Base-by-base conservation (phyloP, 2,888 invertebrate genomes). In the Rhamphomyia laevipes region DNA sequence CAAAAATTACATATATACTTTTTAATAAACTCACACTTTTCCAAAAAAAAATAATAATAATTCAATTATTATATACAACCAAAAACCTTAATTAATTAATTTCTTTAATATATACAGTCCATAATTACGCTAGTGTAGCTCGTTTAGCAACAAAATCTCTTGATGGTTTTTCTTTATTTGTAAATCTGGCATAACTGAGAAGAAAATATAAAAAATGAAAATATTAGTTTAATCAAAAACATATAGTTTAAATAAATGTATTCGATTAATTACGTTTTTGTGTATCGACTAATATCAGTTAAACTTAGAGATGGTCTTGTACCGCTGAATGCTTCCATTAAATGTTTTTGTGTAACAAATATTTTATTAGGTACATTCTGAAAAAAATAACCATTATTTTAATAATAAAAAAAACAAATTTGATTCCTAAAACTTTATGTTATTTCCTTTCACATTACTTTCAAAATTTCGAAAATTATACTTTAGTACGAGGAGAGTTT, bases 301-400 rank as follows among this genome's bases (percentile, higher is more conserved):
- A 63, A 64, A 6, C 82, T 81, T 4, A 93, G 75, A 2, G 91
- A 90, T 0, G 92, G 90, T 50, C 81, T 79, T 30, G 88, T 88
- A 52, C 80, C 80, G 47, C 67, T 67, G 45, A 86, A 68, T 1
- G 88, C 84, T 48, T 75, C 74, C 52, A 77, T 64, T 45, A 92
- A 70, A 67, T 87, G 82, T 47, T 74, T 72, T 57, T 78, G 77
- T 43, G 71, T 74, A 30, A 84, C 58, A 46, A 58, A 53, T 49
- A 70, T 64, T 58, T 62, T 64, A 53, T 70, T 65, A 49, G 69
- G 68, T 53, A 67, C 50, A 57, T 66, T 63, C 70, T 70, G 56
- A 13, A 58, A 57, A 43, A 38, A 46, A 38, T 40, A 40, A n/a
- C n/a, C n/a, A n/a, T n/a, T n/a, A 49, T 35, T 27, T 18, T 30